Base-by-base conservation (phyloP, 2,888 invertebrate genomes). In the Ectemnius lituratus region DNA sequence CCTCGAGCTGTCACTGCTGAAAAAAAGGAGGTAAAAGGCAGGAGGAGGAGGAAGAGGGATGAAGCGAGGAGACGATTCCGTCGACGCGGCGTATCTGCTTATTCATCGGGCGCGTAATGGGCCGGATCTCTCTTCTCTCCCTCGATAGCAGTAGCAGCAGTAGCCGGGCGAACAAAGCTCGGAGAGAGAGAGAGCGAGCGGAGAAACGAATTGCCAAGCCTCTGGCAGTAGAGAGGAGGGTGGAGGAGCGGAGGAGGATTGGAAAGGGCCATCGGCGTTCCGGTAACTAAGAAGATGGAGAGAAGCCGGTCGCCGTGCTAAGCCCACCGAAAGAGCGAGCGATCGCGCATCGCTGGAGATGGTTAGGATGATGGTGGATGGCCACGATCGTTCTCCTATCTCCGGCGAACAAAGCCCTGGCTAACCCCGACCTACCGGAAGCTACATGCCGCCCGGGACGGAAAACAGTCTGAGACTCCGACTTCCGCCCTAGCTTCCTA, bases 141-240 rank as follows among this genome's bases (percentile, higher is more conserved):
- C 37, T 11, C 37, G 8, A 2, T 8, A 37, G 37, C 11, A 37
- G 37, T 6, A 37, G 37, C 37, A 37, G 37, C 37, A 23, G 23
- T 4, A 37, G 20, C 45, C 57, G 59, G 61, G 58, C 67, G 82
- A 79, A 84, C 82, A 84, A 84, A 82, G 81, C 73, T 59, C 67
- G 64, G 61, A 73, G 72, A 27, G 37, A 27, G 61, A 73, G 72
- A 27, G 37, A 27, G 37, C 2, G 37, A 37, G 37, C 76, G 70
- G 76, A 81, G 81, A 83, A 83, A 83, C 80, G 81, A 83, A 83
- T 84, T 82, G 80, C 82, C 80, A 79, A 73, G 62, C 79, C 72
- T 65, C 70, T 65, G 75, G 67, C 65, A 58, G 62, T 70, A 6
- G 23, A 62, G 23, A 62, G 61, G n/a, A n/a, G n/a, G n/a, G n/a